phyloP scores from a whole-genome alignment of 1,140 invertebrate genomes.

The Drosophila littoralis region DNA sequence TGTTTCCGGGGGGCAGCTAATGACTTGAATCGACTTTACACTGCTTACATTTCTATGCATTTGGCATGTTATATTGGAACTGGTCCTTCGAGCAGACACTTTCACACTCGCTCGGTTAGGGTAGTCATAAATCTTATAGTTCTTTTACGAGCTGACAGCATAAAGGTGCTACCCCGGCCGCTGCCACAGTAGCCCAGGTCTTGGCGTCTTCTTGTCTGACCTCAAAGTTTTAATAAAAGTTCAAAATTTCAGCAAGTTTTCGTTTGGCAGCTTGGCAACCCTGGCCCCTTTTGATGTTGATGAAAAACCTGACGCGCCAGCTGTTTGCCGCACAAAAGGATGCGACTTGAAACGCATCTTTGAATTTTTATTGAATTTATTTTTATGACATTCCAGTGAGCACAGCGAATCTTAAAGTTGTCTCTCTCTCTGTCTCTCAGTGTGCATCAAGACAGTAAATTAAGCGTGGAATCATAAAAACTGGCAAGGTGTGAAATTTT shows the following conservation, averaged over 20 bases:
- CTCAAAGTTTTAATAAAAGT: conserved; percentile 34
- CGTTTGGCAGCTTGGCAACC: conserved; percentile 2
- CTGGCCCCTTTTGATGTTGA: conserved; percentile 16
- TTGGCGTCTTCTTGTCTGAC: conserved; percentile 69
- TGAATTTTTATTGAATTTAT: conserved; percentile 80
- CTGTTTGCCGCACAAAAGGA: conserved; percentile 55
- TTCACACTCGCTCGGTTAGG: conserved; percentile 21
- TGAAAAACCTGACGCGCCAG: conserved; percentile 42
- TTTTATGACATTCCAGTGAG: conserved; percentile 72
- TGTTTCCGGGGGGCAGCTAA: conserved; percentile 49
- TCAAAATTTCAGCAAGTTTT: conserved; percentile 37
- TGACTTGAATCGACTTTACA: conserved; percentile 57
- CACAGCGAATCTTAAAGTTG: conserved; percentile 57
- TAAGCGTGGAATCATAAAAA: conserved; percentile 78
- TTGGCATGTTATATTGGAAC: not conserved
- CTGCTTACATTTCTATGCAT: conserved; percentile 13
- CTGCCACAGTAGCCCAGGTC: conserved; percentile 1
- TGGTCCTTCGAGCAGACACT: conserved; percentile 8
- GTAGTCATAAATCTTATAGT: conserved; percentile 40
- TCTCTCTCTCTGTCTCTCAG: not conserved
- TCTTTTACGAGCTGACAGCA: conserved; percentile 43
- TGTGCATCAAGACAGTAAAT: conserved; percentile 71
- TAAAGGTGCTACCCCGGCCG: not conserved
- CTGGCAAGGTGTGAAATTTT: conserved; percentile 81
- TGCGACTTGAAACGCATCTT: conserved; percentile 30